Percentiles rank a stretch among this genome's conserved stretches.
Conservation (phyloP, 2,888 invertebrate genomes). For the Eupithecia dodoneata region DNA sequence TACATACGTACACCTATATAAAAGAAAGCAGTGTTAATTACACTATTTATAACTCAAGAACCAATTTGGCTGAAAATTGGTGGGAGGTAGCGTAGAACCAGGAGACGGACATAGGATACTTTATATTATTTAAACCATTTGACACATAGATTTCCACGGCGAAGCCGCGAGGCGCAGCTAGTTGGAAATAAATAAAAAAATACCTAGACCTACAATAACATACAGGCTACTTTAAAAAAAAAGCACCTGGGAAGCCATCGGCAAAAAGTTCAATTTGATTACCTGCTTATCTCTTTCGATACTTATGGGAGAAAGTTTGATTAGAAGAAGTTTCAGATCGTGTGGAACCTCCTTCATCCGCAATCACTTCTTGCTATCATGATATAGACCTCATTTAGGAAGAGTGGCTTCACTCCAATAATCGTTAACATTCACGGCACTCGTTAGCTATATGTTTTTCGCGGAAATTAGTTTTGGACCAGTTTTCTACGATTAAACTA, state of each 20-base stretch:
- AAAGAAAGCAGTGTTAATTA: too few relatives aligned
- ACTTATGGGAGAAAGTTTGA: not conserved
- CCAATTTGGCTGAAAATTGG: too few relatives aligned
- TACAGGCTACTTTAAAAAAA: not conserved
- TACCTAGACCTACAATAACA: not conserved
- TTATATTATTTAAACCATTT: too few relatives aligned
- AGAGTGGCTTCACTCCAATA: slow-evolving; percentile 66
- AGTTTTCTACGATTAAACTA: slow-evolving; percentile 45
- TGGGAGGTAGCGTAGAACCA: too few relatives aligned
- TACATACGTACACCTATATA: too few relatives aligned
- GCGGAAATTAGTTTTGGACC: slow-evolving; percentile 57
- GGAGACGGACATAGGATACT: too few relatives aligned
- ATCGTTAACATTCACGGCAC: slow-evolving; percentile 73
- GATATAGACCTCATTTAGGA: slow-evolving; percentile 69
- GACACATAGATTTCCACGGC: too few relatives aligned
- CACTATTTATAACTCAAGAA: too few relatives aligned
- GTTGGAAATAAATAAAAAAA: too few relatives aligned
- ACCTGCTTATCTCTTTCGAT: not conserved
- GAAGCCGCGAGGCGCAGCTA: too few relatives aligned
- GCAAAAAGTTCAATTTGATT: not conserved
- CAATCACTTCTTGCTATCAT: slow-evolving; percentile 43
- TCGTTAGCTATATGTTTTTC: slow-evolving; percentile 65
- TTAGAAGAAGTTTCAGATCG: slow-evolving; percentile 6
- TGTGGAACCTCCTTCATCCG: slow-evolving; percentile 26
- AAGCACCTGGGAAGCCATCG: not conserved